Percentiles rank a stretch among this genome's conserved stretches.
phyloP scores from a whole-genome alignment of 2,888 invertebrate species.

The Parnassius mnemosyne region DNA sequence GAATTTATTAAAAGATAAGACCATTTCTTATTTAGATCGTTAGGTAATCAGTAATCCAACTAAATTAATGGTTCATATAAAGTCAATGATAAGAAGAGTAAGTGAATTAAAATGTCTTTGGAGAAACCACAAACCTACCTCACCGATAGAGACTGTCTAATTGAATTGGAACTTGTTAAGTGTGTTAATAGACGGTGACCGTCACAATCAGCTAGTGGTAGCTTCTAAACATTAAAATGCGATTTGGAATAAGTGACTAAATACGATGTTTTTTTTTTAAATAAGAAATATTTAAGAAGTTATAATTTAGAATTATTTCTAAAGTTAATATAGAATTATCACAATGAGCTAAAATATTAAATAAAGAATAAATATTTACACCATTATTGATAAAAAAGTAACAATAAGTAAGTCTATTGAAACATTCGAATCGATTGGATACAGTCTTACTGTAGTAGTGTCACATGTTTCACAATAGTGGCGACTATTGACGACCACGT shows the following conservation, averaged over 20 bases:
- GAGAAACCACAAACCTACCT: slow-evolving; percentile 38
- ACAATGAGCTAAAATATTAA: no score
- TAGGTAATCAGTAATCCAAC: background rate
- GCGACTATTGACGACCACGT: slow-evolving; percentile 52
- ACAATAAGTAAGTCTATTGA: background rate
- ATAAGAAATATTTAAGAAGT: slow-evolving; percentile 34
- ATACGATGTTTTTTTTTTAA: slow-evolving; percentile 53
- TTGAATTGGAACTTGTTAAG: slow-evolving; percentile 54
- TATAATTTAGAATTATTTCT: no score
- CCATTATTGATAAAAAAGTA: no score
- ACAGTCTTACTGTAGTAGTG: slow-evolving; percentile 17
- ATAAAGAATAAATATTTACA: no score
- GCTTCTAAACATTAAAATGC: slow-evolving; percentile 59
- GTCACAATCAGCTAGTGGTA: slow-evolving; percentile 46
- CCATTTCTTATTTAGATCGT: background rate
- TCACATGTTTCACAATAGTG: slow-evolving; percentile 50
- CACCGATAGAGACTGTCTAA: slow-evolving; percentile 36
- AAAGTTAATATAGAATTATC: no score
- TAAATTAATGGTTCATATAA: background rate
- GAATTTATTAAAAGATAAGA: background rate
- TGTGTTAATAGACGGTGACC: slow-evolving; percentile 57
- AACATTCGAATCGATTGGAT: background rate
- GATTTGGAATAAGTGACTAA: slow-evolving; percentile 62
- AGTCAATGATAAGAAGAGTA: slow-evolving; percentile 24
- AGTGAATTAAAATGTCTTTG: slow-evolving; percentile 35